These are phyloP conservation scores for Penaeus indicus DNA, from an alignment of 1,140 invertebrate species.

Conservation along the genomic window DNA sequence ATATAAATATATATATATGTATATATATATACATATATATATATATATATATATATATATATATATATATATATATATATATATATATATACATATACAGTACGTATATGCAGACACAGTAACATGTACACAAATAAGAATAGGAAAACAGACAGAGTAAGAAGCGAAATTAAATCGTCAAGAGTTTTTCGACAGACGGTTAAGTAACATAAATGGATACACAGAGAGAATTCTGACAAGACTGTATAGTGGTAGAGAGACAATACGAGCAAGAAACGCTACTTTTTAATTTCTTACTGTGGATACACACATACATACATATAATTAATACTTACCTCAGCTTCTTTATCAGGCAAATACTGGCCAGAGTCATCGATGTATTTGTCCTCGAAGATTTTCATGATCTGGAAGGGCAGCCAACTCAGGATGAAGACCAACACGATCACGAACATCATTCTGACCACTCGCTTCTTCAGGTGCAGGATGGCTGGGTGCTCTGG, in stretches of 20 bases:
- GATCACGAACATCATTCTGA: slow-evolving; percentile 79
- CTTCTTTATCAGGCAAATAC: background rate
- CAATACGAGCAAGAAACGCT: too few species aligned
- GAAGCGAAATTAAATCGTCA: too few species aligned
- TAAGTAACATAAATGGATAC: too few species aligned
- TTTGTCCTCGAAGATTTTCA: slow-evolving; percentile 3
- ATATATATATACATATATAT: background rate
- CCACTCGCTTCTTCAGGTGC: slow-evolving; percentile 72
- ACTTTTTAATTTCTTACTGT: too few species aligned
- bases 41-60: slow-evolving; percentile 9
- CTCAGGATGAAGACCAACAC: slow-evolving; percentile 78
- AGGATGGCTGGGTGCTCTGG: slow-evolving; percentile 51
- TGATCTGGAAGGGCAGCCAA: slow-evolving; percentile 76
- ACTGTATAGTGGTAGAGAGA: too few species aligned
- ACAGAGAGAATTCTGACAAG: too few species aligned
- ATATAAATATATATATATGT: background rate
- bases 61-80: background rate
- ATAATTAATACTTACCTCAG: background rate
- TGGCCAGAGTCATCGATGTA: slow-evolving; percentile 15
- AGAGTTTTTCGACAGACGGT: too few species aligned
- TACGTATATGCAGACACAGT: too few species aligned
- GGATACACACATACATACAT: background rate
- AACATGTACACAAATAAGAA: too few species aligned
- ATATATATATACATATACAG: too few species aligned
- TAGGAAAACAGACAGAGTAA: too few species aligned